Evolutionary conservation across 30 jellyfish, hydroid and myxozoan genomes (phyloP).

Genomic region (Catostylus mosaicus): DNA sequence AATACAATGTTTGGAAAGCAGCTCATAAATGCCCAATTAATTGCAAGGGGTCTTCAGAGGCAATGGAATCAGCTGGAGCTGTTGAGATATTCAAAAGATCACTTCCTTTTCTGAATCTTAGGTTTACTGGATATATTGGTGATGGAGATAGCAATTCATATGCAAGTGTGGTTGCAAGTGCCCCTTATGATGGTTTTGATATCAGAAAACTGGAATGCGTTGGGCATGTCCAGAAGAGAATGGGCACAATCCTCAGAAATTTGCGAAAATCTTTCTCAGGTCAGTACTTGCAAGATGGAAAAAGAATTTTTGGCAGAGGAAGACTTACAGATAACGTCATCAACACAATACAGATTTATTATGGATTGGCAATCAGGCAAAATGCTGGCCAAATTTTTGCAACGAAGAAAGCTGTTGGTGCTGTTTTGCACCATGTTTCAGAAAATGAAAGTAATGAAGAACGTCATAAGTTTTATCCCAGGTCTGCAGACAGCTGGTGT

Average conservation of each 20-base stretch:
- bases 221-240: conserved; percentile 74
- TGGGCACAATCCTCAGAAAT: conserved; percentile 58
- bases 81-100: conserved; percentile 7
- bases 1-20: background rate
- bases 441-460: conserved; percentile 29
- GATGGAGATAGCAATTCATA: conserved; percentile 21
- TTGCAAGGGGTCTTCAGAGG: conserved; percentile 1
- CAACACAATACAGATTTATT: conserved; percentile 44
- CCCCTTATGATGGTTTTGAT: conserved; percentile 2
- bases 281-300: conserved; percentile 41
- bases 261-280: conserved; percentile 11
- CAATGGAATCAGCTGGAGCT: conserved; percentile 6
- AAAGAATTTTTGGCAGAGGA: conserved; percentile 61
- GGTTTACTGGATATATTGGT: conserved; percentile 17
- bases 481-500: conserved; percentile 65
- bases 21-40: conserved; percentile 5
- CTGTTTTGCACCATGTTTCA: conserved; percentile 41
- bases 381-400: conserved; percentile 43
- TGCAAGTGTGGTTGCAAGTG: background rate
- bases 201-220: conserved; percentile 38
- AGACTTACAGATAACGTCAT: conserved; percentile 50
- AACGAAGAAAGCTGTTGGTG: conserved; percentile 62
- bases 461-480: conserved; percentile 57
- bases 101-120: background rate
- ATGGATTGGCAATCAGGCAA: conserved; percentile 75